Conservation (phyloP, 2,797 vertebrate species). For the Neosilurus hyrtlii region DNA sequence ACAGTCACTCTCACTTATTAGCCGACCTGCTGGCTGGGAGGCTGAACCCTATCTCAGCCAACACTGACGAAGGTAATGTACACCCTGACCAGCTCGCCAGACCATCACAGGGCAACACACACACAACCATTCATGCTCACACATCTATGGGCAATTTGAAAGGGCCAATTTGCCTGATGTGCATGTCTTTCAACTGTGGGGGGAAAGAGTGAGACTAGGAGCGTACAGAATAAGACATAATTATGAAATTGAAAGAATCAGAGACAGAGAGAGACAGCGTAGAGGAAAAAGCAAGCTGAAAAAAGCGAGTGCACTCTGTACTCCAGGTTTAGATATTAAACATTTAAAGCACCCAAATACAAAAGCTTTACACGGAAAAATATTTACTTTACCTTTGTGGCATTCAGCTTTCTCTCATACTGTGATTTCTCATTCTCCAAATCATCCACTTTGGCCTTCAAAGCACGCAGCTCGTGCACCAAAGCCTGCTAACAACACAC, state of each 20-base stretch:
- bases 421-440: slow-evolving; percentile 89
- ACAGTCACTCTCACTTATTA: slow-evolving; percentile 1
- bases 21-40: too few relatives aligned
- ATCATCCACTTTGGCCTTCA: slow-evolving; percentile 90
- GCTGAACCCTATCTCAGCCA: too few relatives aligned
- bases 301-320: not conserved
- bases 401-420: slow-evolving; percentile 89
- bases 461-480: slow-evolving; percentile 81
- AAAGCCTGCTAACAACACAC: slow-evolving; percentile 74
- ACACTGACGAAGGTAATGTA: too few relatives aligned
- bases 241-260: not conserved
- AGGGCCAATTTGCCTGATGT: too few relatives aligned
- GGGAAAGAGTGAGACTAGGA: not conserved
- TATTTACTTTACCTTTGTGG: slow-evolving; percentile 82
- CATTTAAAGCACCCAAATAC: too few relatives aligned
- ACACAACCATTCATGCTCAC: too few relatives aligned
- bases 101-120: too few relatives aligned
- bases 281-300: not conserved
- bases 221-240: not conserved
- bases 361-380: not conserved
- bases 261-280: not conserved
- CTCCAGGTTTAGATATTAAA: not conserved
- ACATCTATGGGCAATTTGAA: too few relatives aligned
- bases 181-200: too few relatives aligned
- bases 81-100: too few relatives aligned